phyloP scores from a whole-genome alignment of 2,797 vertebrate genomes.

The Phalloptychus januarius region DNA sequence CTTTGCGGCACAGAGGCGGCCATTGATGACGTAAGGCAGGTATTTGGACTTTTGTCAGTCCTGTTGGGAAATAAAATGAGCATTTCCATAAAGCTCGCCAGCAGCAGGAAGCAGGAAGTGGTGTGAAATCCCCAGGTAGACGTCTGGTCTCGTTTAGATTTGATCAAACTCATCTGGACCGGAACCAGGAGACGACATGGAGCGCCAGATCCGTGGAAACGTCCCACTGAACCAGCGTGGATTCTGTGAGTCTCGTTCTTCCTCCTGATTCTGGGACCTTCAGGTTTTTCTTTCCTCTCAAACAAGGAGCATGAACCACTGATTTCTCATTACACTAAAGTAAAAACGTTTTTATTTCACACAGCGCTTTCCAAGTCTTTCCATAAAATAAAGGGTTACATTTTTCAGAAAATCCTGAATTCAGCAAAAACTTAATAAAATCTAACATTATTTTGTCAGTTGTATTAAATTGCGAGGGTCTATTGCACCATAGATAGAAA shows the following conservation, averaged over 20 bases:
- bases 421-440: too few species aligned
- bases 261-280: background rate
- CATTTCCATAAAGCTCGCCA: background rate
- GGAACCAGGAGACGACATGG: background rate
- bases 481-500: too few species aligned
- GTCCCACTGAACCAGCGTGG: background rate
- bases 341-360: too few species aligned
- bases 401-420: too few species aligned
- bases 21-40: background rate
- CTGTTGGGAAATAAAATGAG: background rate
- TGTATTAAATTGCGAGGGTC: too few species aligned
- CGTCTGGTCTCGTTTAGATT: background rate
- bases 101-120: background rate
- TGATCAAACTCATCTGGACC: background rate
- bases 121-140: background rate
- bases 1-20: background rate
- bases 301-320: too few species aligned
- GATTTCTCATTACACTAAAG: background rate
- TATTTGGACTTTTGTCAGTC: background rate
- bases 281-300: too few species aligned
- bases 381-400: too few species aligned
- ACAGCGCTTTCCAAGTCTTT: too few species aligned
- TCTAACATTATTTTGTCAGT: too few species aligned
- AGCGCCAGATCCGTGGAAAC: background rate
- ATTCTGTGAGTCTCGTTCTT: background rate